Evolutionary conservation across 2,888 invertebrate genomes (phyloP).

Genomic region (Eristalis pertinax): DNA sequence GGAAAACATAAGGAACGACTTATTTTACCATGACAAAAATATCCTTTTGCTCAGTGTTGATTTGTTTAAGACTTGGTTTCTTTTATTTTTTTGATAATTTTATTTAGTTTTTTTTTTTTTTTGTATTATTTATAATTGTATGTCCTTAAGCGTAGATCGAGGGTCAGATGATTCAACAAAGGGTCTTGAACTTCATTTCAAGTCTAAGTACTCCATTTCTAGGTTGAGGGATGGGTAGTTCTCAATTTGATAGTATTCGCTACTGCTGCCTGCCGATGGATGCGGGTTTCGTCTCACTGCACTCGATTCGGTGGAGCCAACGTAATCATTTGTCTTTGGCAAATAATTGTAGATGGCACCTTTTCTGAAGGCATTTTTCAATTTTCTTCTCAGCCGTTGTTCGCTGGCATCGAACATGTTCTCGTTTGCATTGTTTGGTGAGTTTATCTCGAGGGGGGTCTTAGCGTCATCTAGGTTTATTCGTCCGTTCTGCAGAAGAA

Average conservation of each 20-base stretch:
- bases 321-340: constrained; percentile 16
- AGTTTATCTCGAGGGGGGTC: constrained; percentile 32
- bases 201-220: constrained; percentile 55
- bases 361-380: constrained; percentile 51
- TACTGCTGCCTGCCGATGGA: constrained; percentile 25
- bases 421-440: constrained; percentile 28
- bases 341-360: constrained; percentile 41
- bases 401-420: constrained; percentile 43
- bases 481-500: constrained; percentile 36
- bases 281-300: constrained; percentile 24
- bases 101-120: constrained; percentile 23
- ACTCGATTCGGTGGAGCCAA: constrained; percentile 21
- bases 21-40: constrained; percentile 67
- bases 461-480: constrained; percentile 34
- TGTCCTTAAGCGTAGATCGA: constrained; percentile 23
- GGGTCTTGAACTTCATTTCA: constrained; percentile 40
- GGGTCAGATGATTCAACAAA: constrained; percentile 17
- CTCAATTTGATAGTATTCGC: constrained; percentile 48
- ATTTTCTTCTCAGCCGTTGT: constrained; percentile 35
- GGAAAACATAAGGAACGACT: constrained; percentile 31
- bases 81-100: constrained; percentile 12
- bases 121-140: constrained; percentile 13
- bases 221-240: constrained; percentile 51
- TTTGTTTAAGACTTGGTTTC: constrained; percentile 24
- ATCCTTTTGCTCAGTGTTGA: constrained; percentile 69